phyloP scores from a whole-genome alignment of 2,113 vertebrate species.

The Dasyornis broadbenti region DNA sequence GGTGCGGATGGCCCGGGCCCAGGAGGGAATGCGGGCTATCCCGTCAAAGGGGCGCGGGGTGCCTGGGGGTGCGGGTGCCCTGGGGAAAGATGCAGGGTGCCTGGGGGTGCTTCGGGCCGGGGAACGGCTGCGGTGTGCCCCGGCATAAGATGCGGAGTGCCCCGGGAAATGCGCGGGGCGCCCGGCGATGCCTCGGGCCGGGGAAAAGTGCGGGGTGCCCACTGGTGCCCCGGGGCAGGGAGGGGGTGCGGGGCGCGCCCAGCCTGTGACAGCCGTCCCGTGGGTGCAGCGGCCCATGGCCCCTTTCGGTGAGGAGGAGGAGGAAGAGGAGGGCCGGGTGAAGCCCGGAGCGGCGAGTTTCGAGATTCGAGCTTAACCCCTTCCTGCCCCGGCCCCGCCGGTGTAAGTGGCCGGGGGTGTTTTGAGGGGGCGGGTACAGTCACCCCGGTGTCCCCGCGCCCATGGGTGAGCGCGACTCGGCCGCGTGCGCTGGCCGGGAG shows the following conservation, averaged over 20 bases:
- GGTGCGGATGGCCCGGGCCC: background rate
- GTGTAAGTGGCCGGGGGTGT: background rate
- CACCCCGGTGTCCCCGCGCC: background rate
- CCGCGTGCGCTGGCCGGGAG: background rate
- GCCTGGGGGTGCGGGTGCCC: background rate
- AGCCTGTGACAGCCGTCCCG: background rate
- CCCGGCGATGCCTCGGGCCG: background rate
- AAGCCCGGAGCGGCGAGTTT: background rate
- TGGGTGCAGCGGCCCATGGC: constrained; percentile 4
- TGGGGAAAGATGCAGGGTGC: background rate
- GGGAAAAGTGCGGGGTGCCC: background rate
- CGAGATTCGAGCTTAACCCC: background rate
- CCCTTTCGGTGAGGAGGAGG: constrained; percentile 18
- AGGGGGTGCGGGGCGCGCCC: background rate
- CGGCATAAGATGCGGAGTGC: background rate
- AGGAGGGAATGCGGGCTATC: background rate
- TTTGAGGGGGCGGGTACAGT: background rate
- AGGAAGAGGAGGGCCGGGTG: background rate
- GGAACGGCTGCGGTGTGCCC: background rate
- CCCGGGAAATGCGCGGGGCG: background rate
- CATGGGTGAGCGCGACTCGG: background rate
- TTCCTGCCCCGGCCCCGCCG: background rate
- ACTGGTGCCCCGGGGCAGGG: background rate
- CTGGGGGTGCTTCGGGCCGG: background rate
- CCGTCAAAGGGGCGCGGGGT: background rate